phyloP scores from a whole-genome alignment of 2,113 vertebrate species.

The Galeopterus variegatus region DNA sequence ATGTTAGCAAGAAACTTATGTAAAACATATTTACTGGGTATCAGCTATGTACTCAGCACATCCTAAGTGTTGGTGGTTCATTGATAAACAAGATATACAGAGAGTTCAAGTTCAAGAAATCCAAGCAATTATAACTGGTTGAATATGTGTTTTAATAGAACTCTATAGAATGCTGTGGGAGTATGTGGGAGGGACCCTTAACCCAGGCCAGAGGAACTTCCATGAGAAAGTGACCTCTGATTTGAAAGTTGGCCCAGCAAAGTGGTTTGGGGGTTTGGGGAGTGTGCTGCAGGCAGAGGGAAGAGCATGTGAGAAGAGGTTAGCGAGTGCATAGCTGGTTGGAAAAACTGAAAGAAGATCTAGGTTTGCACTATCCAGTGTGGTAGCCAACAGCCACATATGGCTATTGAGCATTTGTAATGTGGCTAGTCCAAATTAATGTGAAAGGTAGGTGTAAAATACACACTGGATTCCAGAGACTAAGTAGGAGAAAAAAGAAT shows the following conservation, averaged over 20 bases:
- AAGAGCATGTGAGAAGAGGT: background rate
- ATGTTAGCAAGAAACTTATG: background rate
- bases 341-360: background rate
- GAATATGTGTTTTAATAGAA: background rate
- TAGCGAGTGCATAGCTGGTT: background rate
- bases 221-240: background rate
- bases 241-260: background rate
- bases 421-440: background rate
- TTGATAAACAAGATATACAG: background rate
- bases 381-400: background rate
- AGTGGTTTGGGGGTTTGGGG: background rate
- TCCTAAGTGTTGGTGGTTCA: background rate
- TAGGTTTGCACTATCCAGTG: background rate
- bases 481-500: background rate
- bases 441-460: accelerated
- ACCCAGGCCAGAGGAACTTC: background rate
- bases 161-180: background rate
- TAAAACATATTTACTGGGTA: background rate
- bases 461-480: background rate
- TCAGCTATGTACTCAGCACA: background rate
- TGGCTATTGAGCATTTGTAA: background rate
- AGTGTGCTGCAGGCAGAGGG: background rate
- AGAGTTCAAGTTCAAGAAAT: background rate
- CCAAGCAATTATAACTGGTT: background rate
- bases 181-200: background rate